Base-by-base conservation (phyloP, 2,888 invertebrate species). In the Sinelater perroti region DNA sequence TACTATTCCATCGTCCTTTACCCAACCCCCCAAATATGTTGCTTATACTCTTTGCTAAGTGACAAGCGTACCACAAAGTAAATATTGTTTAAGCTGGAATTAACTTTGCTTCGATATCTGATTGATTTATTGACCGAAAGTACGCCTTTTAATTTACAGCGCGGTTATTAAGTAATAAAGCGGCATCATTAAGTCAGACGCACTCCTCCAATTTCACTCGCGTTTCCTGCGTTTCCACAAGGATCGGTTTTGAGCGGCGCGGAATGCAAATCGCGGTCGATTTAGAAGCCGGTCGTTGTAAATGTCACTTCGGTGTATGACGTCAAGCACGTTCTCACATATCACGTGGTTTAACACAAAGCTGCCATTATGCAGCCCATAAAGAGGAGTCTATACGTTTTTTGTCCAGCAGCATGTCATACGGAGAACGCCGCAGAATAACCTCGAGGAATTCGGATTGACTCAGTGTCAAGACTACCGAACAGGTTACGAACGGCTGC, bases 381-480 rank as follows among this genome's bases (percentile, higher is more conserved):
- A 61, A 57, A 61, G 42, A 50, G 57, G 50, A 50, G 52, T 47
- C 57, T 57, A 28, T 61, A 40, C 46, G 30, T 55, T 61, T 55
- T 62, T 47, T 60, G 54, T 59, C 49, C 44, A 51, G 59, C 55
- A 31, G 51, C 57, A 55, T 62, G 62, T 62, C 61, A 58, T 55
- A 56, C 54, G 45, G 53, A 60, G 61, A 59, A 63, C 54, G 57
- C 62, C 61, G 65, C 63, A 50, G 52, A 59, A 60, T 65, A 61
- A 63, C 65, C 65, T 63, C 61, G 59, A 63, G 57, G 59, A 60
- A 65, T 63, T 58, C 59, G 61, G 63, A 61, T 63, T 60, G 61
- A 65, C 61, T 64, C 65, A 63, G 56, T 61, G 63, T 65, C 64
- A 64, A 61, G 64, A 63, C 61, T 65, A 65, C 56, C 61, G 62